A percentile compares a stretch with the other conserved stretches of the same genome.
Evolutionary conservation across 2,113 vertebrate species (phyloP).

Genomic region (Stegastes partitus): DNA sequence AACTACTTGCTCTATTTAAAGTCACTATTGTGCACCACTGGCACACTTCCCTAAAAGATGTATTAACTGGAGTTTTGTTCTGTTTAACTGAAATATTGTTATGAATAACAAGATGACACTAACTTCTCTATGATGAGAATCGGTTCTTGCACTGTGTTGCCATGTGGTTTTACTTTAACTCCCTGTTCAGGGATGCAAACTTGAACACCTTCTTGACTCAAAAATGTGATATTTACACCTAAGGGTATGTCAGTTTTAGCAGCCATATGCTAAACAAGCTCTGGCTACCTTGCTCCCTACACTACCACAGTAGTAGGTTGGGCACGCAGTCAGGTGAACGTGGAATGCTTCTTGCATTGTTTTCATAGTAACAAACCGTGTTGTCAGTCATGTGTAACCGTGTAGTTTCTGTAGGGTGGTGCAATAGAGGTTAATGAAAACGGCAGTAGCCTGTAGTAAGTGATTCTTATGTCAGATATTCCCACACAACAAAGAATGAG

Average conservation of each 20-base stretch:
- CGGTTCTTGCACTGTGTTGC: background rate
- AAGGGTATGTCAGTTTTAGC: background rate
- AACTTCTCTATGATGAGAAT: too few species aligned
- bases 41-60: background rate
- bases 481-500: background rate
- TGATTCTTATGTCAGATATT: background rate
- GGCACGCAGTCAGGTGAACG: background rate
- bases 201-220: background rate
- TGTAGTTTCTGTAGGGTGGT: background rate
- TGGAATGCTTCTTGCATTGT: constrained; percentile 28
- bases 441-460: too few species aligned
- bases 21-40: background rate
- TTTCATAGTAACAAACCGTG: constrained; percentile 15
- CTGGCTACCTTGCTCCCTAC: background rate
- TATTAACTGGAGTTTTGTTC: background rate
- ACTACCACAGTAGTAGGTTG: constrained; percentile 2
- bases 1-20: background rate
- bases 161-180: constrained; percentile 9
- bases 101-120: background rate
- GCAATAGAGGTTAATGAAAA: background rate
- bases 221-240: background rate
- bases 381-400: constrained; percentile 31
- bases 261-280: background rate
- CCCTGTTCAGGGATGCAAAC: background rate
- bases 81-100: background rate